These are phyloP conservation scores for Oophaga pumilio DNA, from an alignment of 2,113 vertebrate genomes.

Conservation along the genomic window DNA sequence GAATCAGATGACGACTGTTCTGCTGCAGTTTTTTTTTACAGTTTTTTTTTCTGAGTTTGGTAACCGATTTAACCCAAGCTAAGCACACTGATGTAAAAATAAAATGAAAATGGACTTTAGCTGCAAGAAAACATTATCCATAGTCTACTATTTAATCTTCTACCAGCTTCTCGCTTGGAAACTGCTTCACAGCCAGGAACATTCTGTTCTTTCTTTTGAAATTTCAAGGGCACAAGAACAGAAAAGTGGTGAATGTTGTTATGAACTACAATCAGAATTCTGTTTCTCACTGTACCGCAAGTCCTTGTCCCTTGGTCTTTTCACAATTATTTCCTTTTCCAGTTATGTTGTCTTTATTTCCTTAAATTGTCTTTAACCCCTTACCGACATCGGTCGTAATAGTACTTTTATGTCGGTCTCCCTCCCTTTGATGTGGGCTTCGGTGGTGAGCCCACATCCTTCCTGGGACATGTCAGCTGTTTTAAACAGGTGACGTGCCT, in stretches of 20 bases:
- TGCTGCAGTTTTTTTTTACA: no score
- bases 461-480: no score
- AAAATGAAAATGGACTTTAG: neutral
- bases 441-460: no score
- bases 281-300: neutral
- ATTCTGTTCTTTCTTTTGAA: conserved; percentile 25
- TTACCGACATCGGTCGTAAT: no score
- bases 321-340: conserved; percentile 10
- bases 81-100: neutral
- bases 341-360: neutral
- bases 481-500: no score
- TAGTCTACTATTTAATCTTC: neutral
- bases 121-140: neutral
- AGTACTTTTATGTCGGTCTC: no score
- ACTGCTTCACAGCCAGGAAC: neutral
- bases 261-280: conserved; percentile 23
- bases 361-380: neutral
- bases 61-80: neutral
- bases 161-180: neutral
- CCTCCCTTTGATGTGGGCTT: no score
- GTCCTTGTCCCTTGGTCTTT: neutral
- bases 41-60: no score
- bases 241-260: neutral
- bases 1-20: no score
- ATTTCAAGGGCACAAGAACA: conserved; percentile 37